Evolutionary conservation across 1,140 invertebrate genomes (phyloP).

Genomic region (Microplitis demolitor): DNA sequence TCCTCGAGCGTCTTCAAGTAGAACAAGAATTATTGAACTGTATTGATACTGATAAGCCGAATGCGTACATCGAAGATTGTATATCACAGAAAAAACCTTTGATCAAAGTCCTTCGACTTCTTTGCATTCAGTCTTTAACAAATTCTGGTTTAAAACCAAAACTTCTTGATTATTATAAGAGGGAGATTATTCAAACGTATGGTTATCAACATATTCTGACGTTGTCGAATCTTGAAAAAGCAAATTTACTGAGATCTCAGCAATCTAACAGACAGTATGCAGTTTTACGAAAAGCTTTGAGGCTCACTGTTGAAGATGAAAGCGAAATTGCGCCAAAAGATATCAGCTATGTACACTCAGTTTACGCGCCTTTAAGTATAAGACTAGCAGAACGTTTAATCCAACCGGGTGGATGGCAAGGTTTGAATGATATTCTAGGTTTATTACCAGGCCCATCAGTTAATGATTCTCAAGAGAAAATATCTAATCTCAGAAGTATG

Average conservation of each 20-base stretch:
- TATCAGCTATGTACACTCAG: slow-evolving; percentile 91
- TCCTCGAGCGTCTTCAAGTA: slow-evolving; percentile 70
- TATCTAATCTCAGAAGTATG: slow-evolving; percentile 59
- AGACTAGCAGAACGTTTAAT: slow-evolving; percentile 85
- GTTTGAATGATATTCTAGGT: slow-evolving; percentile 71
- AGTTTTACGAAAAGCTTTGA: slow-evolving; percentile 75
- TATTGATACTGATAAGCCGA: slow-evolving; percentile 86
- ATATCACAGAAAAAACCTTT: slow-evolving; percentile 84
- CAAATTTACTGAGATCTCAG: slow-evolving; percentile 78
- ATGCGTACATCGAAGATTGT: slow-evolving; percentile 87
- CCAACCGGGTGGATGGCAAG: slow-evolving; percentile 81
- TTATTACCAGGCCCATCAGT: slow-evolving; percentile 68
- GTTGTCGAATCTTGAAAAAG: slow-evolving; percentile 86
- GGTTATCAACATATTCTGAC: slow-evolving; percentile 85
- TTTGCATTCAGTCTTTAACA: slow-evolving; percentile 87
- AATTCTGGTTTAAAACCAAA: slow-evolving; percentile 91
- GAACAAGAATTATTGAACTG: slow-evolving; percentile 94
- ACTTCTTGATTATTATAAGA: slow-evolving; percentile 88
- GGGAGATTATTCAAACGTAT: slow-evolving; percentile 88
- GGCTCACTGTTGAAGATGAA: slow-evolving; percentile 85
- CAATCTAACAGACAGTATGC: slow-evolving; percentile 72
- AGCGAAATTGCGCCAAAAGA: slow-evolving; percentile 85
- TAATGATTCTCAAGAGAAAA: slow-evolving; percentile 35
- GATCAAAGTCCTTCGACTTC: slow-evolving; percentile 82
- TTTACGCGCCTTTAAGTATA: slow-evolving; percentile 92